Evolutionary conservation across 2,113 vertebrate species (phyloP).

Genomic region (Cyanistes caeruleus): DNA sequence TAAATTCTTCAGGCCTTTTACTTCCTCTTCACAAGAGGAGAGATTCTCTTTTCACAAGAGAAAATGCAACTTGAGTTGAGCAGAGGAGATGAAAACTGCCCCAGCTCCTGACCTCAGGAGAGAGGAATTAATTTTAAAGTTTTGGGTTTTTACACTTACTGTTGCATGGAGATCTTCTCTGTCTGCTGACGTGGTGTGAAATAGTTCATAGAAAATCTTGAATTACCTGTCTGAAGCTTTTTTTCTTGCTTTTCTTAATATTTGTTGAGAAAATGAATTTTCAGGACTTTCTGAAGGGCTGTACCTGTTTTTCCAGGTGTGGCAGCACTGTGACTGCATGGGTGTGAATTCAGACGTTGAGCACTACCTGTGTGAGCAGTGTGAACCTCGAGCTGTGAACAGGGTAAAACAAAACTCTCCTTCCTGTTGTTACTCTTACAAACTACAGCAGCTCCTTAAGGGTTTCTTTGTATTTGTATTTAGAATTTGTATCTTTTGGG

Average conservation of each 20-base stretch:
- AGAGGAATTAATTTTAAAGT: background rate
- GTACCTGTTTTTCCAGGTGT: conserved; percentile 79
- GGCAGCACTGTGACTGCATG: conserved; percentile 99
- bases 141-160: background rate
- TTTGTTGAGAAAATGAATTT: background rate
- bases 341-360: conserved; percentile 91
- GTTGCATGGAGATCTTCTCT: too few relatives aligned
- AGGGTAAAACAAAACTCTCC: conserved; percentile 75
- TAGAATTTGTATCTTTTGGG: background rate
- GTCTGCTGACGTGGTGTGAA: background rate
- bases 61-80: background rate
- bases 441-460: background rate
- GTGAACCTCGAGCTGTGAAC: conserved; percentile 90
- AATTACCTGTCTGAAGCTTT: background rate
- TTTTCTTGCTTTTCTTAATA: background rate
- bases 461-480: background rate
- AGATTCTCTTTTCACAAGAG: background rate
- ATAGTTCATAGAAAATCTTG: background rate
- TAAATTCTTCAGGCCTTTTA: background rate
- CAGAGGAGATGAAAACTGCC: background rate
- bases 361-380: conserved; percentile 96
- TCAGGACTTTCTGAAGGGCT: background rate
- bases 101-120: background rate
- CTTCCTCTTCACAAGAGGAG: background rate
- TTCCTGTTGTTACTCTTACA: rapidly evolving